These are phyloP conservation scores for Taeniopygia guttata DNA, from an alignment of 2,797 vertebrate species.

Conservation along the genomic window DNA sequence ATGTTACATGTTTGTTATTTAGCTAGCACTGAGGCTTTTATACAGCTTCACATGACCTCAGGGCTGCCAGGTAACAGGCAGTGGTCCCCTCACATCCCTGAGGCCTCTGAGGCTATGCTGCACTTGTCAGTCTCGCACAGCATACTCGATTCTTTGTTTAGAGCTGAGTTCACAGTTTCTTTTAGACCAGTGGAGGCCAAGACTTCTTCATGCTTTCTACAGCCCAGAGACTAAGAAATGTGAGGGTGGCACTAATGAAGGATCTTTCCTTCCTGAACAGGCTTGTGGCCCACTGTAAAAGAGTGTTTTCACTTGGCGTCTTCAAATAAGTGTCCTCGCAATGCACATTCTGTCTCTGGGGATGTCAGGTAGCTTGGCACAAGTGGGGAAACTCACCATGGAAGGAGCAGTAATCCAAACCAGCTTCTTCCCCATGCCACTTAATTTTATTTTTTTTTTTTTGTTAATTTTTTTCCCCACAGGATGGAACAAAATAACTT, in stretches of 20 bases:
- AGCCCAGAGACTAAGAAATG: neutral
- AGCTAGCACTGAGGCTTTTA: neutral
- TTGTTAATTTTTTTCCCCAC: neutral
- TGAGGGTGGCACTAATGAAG: neutral
- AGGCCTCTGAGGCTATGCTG: neutral
- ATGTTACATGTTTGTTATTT: neutral
- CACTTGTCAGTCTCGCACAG: neutral
- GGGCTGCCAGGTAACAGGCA: neutral
- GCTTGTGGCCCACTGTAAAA: fast-evolving
- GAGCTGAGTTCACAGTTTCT: neutral
- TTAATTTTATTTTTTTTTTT: neutral
- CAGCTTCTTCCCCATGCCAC: neutral
- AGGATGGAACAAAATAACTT: neutral
- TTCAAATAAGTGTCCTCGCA: neutral
- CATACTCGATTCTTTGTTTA: fast-evolving
- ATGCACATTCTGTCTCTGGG: neutral
- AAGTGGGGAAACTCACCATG: neutral
- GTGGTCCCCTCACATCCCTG: neutral
- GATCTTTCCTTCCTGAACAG: neutral
- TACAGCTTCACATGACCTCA: neutral
- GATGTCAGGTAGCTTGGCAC: neutral
- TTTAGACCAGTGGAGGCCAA: neutral
- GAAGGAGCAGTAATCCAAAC: neutral
- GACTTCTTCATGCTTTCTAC: neutral
- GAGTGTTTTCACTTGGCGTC: fast-evolving